A percentile compares a stretch with the other conserved stretches of the same genome.
phyloP scores from a whole-genome alignment of 2,797 vertebrate species.

The Gallirallus australis region DNA sequence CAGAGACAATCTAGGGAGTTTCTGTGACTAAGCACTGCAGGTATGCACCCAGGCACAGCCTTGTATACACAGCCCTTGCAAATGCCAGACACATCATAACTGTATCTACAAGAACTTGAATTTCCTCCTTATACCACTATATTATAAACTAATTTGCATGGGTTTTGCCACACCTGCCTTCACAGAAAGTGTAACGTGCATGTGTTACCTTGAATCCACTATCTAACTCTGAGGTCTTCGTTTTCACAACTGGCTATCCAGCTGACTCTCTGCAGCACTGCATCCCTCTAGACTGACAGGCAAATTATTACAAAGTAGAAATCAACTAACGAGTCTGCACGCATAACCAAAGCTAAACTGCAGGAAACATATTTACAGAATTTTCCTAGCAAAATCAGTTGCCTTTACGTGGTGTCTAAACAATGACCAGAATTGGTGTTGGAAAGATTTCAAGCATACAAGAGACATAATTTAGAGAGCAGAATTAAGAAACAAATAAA shows the following conservation, averaged over 20 bases:
- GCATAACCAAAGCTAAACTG: neutral
- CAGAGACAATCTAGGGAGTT: neutral
- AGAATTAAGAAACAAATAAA: neutral
- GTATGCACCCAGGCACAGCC: neutral
- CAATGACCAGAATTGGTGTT: neutral
- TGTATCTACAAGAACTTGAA: neutral
- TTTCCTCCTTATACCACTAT: neutral
- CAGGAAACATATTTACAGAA: neutral
- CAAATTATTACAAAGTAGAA: neutral
- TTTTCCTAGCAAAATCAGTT: neutral
- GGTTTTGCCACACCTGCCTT: neutral
- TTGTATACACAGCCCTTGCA: neutral
- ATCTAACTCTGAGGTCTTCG: neutral
- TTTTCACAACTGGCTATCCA: neutral
- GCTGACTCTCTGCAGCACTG: neutral
- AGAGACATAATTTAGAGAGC: neutral
- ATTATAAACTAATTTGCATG: neutral
- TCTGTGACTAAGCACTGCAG: fast-evolving
- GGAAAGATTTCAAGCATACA: neutral
- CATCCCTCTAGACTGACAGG: neutral
- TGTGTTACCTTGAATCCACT: neutral
- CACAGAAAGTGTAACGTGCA: neutral
- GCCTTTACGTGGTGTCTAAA: neutral
- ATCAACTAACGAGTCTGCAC: neutral
- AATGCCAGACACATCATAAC: neutral